phyloP scores from a whole-genome alignment of 2,888 invertebrate genomes.

The Carpatolechia fugitivella region DNA sequence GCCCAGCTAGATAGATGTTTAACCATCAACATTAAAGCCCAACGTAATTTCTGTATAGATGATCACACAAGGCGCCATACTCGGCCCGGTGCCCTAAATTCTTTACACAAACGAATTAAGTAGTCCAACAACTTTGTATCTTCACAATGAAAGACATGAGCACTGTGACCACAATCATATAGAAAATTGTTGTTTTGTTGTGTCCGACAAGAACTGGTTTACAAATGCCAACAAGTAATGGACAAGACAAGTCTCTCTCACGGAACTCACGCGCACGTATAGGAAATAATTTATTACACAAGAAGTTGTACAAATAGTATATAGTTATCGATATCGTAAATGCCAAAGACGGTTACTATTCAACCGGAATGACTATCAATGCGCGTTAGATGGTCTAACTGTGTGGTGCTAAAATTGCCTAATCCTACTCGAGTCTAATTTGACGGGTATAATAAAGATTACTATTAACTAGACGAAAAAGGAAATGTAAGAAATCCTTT shows the following conservation, averaged over 20 bases:
- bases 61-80: background rate
- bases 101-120: background rate
- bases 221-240: constrained; percentile 16
- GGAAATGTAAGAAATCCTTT: background rate
- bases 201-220: constrained; percentile 12
- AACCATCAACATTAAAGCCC: background rate
- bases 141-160: background rate
- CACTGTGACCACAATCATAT: background rate
- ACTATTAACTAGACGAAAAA: background rate
- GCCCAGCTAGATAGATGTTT: too few species aligned
- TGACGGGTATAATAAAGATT: background rate
- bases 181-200: background rate
- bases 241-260: constrained; percentile 20
- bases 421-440: background rate
- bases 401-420: background rate
- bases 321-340: constrained; percentile 12
- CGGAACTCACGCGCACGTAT: constrained; percentile 15
- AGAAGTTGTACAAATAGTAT: background rate
- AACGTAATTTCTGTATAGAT: background rate
- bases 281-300: constrained; percentile 18
- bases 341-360: constrained; percentile 1
- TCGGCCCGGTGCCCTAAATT: background rate
- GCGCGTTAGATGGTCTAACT: background rate
- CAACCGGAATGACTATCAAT: background rate
- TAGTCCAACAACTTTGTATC: background rate